Evolutionary conservation across 2,113 vertebrate genomes (phyloP).

Genomic region (Mesitornis unicolor): DNA sequence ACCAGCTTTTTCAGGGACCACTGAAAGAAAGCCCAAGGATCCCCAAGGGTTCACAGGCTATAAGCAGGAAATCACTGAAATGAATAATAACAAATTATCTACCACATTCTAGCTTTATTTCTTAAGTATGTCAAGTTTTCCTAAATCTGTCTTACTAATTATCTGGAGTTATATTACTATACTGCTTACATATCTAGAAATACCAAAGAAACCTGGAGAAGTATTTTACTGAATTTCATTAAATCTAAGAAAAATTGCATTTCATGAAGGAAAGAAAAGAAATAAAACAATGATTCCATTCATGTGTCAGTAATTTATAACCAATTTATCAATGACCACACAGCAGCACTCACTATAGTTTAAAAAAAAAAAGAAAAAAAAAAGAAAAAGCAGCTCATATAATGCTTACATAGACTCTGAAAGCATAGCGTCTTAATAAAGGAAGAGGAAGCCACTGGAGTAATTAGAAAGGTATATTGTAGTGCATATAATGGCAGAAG

Average conservation of each 20-base stretch:
- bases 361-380: background rate
- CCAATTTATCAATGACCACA: conserved; percentile 75
- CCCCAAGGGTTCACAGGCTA: background rate
- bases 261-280: background rate
- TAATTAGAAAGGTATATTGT: conserved; percentile 80
- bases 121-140: background rate
- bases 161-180: background rate
- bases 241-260: background rate
- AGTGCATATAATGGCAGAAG: conserved; percentile 69
- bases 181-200: background rate
- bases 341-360: conserved; percentile 66
- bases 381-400: conserved; percentile 36
- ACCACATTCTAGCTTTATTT: background rate
- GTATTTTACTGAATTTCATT: background rate
- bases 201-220: background rate
- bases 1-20: background rate
- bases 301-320: conserved; percentile 65
- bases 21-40: background rate
- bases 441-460: conserved; percentile 70
- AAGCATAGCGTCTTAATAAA: conserved; percentile 55
- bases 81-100: background rate
- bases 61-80: background rate
- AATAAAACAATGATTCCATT: conserved; percentile 56
- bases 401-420: conserved; percentile 66
- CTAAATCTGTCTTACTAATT: background rate